Percentiles rank a stretch among this genome's conserved stretches.
Evolutionary conservation across 1,140 invertebrate species (phyloP).

Genomic region (Bombus superbus): DNA sequence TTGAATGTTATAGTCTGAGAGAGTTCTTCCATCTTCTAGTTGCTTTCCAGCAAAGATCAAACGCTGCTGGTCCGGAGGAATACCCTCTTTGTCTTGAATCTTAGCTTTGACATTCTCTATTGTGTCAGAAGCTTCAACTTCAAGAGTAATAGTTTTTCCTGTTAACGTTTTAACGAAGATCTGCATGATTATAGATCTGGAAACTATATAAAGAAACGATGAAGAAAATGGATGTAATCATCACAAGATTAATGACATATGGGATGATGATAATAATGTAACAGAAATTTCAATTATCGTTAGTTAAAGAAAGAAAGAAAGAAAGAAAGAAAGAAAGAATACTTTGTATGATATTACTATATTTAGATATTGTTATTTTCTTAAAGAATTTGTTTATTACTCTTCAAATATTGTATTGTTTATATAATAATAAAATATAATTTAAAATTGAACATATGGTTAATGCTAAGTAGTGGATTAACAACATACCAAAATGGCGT

Average conservation of each 20-base stretch:
- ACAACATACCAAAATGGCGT: background rate
- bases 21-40: too few relatives aligned
- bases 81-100: too few relatives aligned
- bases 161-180: background rate
- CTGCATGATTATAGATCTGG: conserved; percentile 25
- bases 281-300: background rate
- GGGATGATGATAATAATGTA: background rate
- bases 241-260: background rate
- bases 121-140: too few relatives aligned
- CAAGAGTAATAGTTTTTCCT: background rate
- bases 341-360: background rate
- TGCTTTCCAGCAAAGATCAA: too few relatives aligned
- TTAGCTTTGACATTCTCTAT: too few relatives aligned
- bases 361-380: background rate
- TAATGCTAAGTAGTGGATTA: background rate
- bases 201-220: background rate
- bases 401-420: background rate
- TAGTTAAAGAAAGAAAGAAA: background rate
- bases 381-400: background rate
- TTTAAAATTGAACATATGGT: background rate
- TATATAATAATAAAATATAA: background rate
- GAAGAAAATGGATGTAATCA: background rate
- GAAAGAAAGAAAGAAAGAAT: background rate
- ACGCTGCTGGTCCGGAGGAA: too few relatives aligned
- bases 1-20: too few relatives aligned